Evolutionary conservation across 2,888 invertebrate genomes (phyloP).

Genomic region (Lasiommata megera): DNA sequence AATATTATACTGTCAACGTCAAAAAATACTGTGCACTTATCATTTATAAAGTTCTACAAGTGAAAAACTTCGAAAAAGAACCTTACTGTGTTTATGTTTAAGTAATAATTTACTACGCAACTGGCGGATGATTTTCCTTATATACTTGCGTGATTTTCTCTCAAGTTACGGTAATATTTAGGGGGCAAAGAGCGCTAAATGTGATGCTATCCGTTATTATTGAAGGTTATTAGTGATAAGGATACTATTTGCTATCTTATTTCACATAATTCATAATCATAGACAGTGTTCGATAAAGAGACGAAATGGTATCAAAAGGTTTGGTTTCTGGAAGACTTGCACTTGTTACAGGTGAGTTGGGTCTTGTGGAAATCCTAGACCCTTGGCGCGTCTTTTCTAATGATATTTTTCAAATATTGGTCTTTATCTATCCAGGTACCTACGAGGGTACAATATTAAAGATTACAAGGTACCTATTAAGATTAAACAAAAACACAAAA

Average conservation of each 20-base stretch:
- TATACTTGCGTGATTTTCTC: background rate
- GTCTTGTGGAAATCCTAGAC: background rate
- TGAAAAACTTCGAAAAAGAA: background rate
- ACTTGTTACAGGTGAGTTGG: slow-evolving; percentile 62
- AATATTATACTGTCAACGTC: background rate
- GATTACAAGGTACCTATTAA: too few relatives aligned
- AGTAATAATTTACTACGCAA: background rate
- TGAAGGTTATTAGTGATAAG: slow-evolving; percentile 13
- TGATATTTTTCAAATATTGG: too few relatives aligned
- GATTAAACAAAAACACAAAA: too few relatives aligned
- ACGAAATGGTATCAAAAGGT: slow-evolving; percentile 54
- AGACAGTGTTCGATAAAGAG: background rate
- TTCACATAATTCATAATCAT: background rate
- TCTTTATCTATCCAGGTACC: too few relatives aligned
- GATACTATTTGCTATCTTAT: slow-evolving; percentile 2
- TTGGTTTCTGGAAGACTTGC: slow-evolving; percentile 66
- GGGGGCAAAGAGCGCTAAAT: slow-evolving; percentile 15
- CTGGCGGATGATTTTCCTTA: background rate
- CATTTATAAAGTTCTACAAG: background rate
- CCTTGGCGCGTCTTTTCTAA: too few relatives aligned
- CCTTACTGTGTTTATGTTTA: background rate
- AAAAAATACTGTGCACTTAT: background rate
- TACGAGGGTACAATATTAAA: too few relatives aligned
- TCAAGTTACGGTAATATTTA: background rate
- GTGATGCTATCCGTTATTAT: background rate